Conservation (phyloP, 2,888 invertebrate genomes). For the Archips xylosteana region DNA sequence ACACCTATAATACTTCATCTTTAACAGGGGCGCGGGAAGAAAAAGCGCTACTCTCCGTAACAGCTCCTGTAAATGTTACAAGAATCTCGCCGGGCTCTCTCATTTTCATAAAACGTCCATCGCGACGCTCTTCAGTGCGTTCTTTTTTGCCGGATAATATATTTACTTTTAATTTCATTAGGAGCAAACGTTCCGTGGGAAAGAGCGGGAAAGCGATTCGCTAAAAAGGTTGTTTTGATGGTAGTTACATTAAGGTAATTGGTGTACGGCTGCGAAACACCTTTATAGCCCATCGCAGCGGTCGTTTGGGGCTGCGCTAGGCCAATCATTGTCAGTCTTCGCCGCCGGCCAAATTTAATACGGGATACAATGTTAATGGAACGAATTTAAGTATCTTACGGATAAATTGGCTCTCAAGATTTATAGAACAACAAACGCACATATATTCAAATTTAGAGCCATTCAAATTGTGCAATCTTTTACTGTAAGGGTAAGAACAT, state of each 20-base stretch:
- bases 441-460: conserved; percentile 61
- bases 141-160: conserved; percentile 53
- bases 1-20: conserved; percentile 79
- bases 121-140: conserved; percentile 50
- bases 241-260: conserved; percentile 83
- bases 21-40: conserved; percentile 60
- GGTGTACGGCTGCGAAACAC: conserved; percentile 78
- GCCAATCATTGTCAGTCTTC: conserved; percentile 76
- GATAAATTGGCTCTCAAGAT: conserved; percentile 74
- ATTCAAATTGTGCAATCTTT: conserved; percentile 27
- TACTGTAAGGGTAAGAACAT: conserved; percentile 1
- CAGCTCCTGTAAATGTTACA: conserved; percentile 59
- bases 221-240: conserved; percentile 80
- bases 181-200: conserved; percentile 68
- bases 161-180: conserved; percentile 77
- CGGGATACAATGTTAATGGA: conserved; percentile 73
- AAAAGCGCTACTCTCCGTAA: conserved; percentile 52
- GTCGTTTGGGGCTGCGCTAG: conserved; percentile 74
- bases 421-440: conserved; percentile 69
- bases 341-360: conserved; percentile 72
- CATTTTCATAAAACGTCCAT: conserved; percentile 68
- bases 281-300: conserved; percentile 77
- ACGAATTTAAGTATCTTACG: conserved; percentile 71
- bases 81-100: conserved; percentile 57
- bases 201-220: conserved; percentile 68